Evolutionary conservation across 2,113 vertebrate genomes (phyloP), one percentile per base, ranked within the genome.

Genomic region (Campylomormyrus numenius): DNA sequence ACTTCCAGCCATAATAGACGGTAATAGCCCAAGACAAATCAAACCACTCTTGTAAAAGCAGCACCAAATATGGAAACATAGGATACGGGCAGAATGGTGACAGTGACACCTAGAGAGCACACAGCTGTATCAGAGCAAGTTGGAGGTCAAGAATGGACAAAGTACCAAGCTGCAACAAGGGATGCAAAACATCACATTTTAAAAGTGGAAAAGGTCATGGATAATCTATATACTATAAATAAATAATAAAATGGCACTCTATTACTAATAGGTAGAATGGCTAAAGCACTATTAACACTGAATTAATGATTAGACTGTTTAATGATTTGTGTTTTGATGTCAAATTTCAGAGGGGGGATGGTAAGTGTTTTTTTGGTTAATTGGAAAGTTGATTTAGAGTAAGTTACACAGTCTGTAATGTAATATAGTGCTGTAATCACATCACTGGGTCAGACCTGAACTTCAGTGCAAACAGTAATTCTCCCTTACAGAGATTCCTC

Each of bases 21-120:
- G 97, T 98, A 99, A 99, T 97, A 97, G 97, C 95, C 96, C 97
- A 99, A 98, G 98, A 99, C 97, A 98, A 98, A 99, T 98, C 98
- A 98, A 96, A 96, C 96, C 92, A 90, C 97, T 97, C 97, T 97
- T 97, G 94, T 97, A 97, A 97, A 98, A 98, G 97, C 95, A 98
- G 96, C 97, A 97, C 93, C 95, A 96, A 95, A 96, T 96, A 91
- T 84, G 90, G 94, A 93, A 95, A 66, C 85, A 85, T 89, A 15
- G 89, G 91, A 92, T 90, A 94, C 92, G 91, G 52, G 90, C 91
- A 92, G 91, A 89, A 83, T 58, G 53, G 90, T 90, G 91, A 91
- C 88, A 87, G 88, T 88, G 90, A 91, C 90, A 92, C 88, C 91
- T 93, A 91, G 93, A 91, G 93, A 94, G 93, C 93, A 94, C 94